Conservation (phyloP, 2,888 invertebrate genomes). For the Ornithoptera alexandrae region DNA sequence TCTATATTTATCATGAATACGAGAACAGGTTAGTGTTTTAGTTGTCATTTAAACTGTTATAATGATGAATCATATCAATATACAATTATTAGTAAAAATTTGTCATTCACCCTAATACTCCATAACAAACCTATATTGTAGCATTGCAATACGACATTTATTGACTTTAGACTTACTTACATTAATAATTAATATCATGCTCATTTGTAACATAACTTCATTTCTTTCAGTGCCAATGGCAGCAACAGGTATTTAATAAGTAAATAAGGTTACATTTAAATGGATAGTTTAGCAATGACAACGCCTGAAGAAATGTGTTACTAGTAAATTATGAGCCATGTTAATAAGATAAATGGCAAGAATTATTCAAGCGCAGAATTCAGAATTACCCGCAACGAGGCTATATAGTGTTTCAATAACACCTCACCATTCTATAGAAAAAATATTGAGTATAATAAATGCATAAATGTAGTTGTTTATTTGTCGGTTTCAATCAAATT, state of each 20-base stretch:
- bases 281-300: not conserved
- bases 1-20: too few species aligned
- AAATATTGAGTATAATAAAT: not conserved
- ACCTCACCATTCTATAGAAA: not conserved
- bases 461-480: too few species aligned
- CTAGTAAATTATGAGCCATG: not conserved
- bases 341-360: not conserved
- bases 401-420: not conserved
- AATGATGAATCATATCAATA: too few species aligned
- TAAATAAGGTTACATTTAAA: conserved; percentile 13
- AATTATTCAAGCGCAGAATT: not conserved
- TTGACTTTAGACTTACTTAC: not conserved
- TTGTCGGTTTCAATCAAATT: too few species aligned
- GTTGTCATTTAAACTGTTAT: too few species aligned
- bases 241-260: not conserved
- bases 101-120: not conserved
- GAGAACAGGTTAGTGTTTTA: too few species aligned
- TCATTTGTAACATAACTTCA: too few species aligned
- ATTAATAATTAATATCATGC: not conserved
- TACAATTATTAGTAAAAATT: too few species aligned
- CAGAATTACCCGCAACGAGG: not conserved
- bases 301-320: conserved; percentile 12
- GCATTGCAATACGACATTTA: too few species aligned
- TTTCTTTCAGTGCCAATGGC: not conserved
- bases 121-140: too few species aligned